These are phyloP conservation scores for Campopleginae sp. DNA, from an alignment of 2,888 invertebrate species.

Conservation along the genomic window DNA sequence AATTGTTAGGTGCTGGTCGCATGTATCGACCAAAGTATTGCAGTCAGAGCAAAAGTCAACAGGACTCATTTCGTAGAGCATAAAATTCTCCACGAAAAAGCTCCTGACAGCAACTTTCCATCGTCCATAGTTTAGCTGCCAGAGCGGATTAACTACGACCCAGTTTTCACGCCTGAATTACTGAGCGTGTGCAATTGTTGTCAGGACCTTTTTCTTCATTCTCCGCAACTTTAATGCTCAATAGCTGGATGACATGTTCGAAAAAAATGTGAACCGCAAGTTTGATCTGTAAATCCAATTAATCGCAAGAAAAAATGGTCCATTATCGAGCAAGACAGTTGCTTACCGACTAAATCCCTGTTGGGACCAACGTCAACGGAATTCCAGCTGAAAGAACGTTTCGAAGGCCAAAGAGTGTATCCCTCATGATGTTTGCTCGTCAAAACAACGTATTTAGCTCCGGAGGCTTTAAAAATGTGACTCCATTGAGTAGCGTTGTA, in stretches of 20 bases:
- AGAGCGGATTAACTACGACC: background rate
- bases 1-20: background rate
- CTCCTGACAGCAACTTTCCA: background rate
- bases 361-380: constrained; percentile 87
- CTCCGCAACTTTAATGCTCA: too few relatives aligned
- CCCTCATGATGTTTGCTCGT: constrained; percentile 89
- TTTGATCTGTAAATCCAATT: background rate
- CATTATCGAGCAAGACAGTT: background rate
- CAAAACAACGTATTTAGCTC: constrained; percentile 91
- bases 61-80: background rate
- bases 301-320: background rate
- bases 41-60: background rate
- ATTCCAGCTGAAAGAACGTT: constrained; percentile 89
- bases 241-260: background rate
- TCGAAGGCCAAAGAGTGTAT: constrained; percentile 87
- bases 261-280: background rate
- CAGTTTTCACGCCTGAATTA: background rate
- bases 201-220: background rate
- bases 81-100: background rate
- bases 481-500: constrained; percentile 95
- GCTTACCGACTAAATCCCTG: constrained; percentile 88
- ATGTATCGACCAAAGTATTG: background rate
- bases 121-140: background rate
- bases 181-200: background rate
- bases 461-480: constrained; percentile 91